phyloP scores from a whole-genome alignment of 2,797 vertebrate species.

The Discoglossus pictus region DNA sequence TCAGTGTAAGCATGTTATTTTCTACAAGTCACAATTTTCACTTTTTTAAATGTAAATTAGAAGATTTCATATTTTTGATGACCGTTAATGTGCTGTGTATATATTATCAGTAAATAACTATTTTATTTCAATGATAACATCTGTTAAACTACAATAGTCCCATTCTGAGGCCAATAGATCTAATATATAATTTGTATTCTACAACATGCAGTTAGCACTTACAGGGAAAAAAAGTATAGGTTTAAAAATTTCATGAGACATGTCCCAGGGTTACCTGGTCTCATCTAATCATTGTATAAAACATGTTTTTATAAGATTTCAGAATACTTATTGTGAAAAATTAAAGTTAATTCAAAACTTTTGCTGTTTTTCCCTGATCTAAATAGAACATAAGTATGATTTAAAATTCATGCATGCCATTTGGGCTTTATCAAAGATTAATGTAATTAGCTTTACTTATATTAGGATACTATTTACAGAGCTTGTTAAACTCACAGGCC shows the following conservation, averaged over 20 bases:
- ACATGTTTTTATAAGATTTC: not conserved
- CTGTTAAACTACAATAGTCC: not conserved
- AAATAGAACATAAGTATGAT: not conserved
- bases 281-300: conserved; percentile 17
- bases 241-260: not conserved
- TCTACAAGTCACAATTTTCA: too few relatives aligned
- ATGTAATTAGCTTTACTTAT: conserved; percentile 18
- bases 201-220: not conserved
- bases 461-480: not conserved
- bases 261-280: not conserved
- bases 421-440: conserved; percentile 17
- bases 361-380: not conserved
- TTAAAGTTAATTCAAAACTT: conserved; percentile 3
- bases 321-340: not conserved
- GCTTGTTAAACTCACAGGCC: conserved; percentile 5
- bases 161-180: not conserved
- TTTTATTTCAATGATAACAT: not conserved
- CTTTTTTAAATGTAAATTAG: too few relatives aligned
- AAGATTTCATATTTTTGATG: too few relatives aligned
- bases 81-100: too few relatives aligned
- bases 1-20: too few relatives aligned
- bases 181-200: conserved; percentile 9
- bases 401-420: conserved; percentile 5
- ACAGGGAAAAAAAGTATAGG: not conserved
- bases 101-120: too few relatives aligned